A percentile compares a stretch with the other conserved stretches of the same genome.
Evolutionary conservation across 1,140 invertebrate species (phyloP).

Genomic region (Argopecten irradians): DNA sequence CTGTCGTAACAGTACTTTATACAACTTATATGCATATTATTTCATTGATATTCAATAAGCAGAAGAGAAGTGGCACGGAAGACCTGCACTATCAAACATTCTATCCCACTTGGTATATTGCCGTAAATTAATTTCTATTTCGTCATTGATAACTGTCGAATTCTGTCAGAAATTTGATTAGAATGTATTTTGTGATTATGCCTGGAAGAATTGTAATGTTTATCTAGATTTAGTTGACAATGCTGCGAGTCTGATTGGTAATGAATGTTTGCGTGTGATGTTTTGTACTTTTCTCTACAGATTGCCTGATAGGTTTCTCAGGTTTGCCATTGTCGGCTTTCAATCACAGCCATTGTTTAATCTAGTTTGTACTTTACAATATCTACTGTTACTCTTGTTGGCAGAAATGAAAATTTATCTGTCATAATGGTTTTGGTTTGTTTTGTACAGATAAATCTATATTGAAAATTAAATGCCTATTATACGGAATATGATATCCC

Average conservation of each 20-base stretch:
- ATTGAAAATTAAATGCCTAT: neutral
- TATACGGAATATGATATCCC: neutral
- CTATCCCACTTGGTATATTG: neutral
- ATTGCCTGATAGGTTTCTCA: neutral
- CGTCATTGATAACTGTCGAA: neutral
- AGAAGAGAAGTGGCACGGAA: neutral
- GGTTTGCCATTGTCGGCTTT: neutral
- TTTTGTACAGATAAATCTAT: neutral
- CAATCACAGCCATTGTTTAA: neutral
- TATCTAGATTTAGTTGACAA: neutral
- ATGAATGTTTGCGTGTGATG: neutral
- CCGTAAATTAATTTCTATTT: neutral
- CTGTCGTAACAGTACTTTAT: neutral
- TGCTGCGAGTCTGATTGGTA: neutral
- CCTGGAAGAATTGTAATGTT: slow-evolving; percentile 1
- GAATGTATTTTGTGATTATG: slow-evolving; percentile 23
- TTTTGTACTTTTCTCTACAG: neutral
- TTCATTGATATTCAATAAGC: slow-evolving; percentile 11
- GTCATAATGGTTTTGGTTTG: neutral
- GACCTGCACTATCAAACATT: neutral
- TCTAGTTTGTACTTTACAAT: neutral
- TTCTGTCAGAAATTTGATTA: neutral
- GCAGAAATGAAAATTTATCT: slow-evolving; percentile 6
- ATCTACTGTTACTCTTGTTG: neutral
- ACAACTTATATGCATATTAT: slow-evolving; percentile 19